A percentile compares a stretch with the other conserved stretches of the same genome.
phyloP scores from a whole-genome alignment of 1,140 invertebrate species.

The Probaryconus sp. region DNA sequence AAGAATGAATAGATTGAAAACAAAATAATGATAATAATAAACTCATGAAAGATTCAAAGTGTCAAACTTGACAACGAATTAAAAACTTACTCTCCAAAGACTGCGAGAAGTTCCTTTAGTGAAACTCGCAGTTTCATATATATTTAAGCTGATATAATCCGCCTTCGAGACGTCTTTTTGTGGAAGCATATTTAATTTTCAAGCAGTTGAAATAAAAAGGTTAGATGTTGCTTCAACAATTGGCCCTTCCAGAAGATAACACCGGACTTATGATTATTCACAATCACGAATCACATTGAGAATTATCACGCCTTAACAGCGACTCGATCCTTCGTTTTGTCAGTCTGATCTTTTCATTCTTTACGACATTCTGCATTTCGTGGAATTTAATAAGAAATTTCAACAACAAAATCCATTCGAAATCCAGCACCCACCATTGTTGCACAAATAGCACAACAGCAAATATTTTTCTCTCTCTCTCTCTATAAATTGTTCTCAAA shows the following conservation, averaged over 20 bases:
- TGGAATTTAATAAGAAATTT: constrained; percentile 19
- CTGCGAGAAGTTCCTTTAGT: constrained; percentile 70
- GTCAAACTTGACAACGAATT: too few species aligned
- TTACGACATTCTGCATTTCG: constrained; percentile 47
- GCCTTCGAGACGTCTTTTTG: constrained; percentile 64
- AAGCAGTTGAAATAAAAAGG: constrained; percentile 11
- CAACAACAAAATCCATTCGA: too few species aligned
- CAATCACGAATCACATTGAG: constrained; percentile 40
- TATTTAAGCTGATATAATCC: constrained; percentile 76
- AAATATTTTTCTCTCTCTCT: too few species aligned
- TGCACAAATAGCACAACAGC: too few species aligned
- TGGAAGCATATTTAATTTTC: constrained; percentile 68
- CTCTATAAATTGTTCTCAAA: too few species aligned
- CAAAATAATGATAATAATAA: neutral
- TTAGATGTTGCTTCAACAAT: constrained; percentile 4
- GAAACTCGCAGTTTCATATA: constrained; percentile 68
- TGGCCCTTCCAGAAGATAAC: neutral
- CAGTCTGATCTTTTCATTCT: constrained; percentile 3
- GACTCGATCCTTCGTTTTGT: constrained; percentile 13
- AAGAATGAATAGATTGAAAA: too few species aligned
- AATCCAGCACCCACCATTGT: too few species aligned
- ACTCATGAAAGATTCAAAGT: constrained; percentile 41
- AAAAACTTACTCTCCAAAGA: constrained; percentile 77
- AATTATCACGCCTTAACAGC: constrained; percentile 1
- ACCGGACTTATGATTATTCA: neutral